Percentiles rank a stretch among this genome's conserved stretches.
phyloP scores from a whole-genome alignment of 2,888 invertebrate species.

The Biston betularia region DNA sequence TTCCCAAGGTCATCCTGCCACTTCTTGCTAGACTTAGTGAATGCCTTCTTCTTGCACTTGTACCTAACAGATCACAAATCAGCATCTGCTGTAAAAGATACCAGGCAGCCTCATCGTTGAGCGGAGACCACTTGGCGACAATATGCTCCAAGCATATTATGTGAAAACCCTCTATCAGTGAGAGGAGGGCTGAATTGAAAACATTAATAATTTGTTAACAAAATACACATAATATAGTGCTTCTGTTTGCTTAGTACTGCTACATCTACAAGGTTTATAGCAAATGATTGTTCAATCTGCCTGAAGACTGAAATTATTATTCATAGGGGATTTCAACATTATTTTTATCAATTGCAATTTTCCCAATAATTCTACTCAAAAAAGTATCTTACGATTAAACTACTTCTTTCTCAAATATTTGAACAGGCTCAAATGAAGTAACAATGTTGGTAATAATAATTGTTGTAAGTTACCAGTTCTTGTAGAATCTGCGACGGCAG shows the following conservation, averaged over 20 bases:
- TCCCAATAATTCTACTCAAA: too few species aligned
- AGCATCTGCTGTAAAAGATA: conserved; percentile 78
- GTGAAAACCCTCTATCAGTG: conserved; percentile 88
- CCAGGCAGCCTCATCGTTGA: conserved; percentile 90
- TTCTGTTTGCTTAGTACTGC: too few species aligned
- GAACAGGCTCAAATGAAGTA: not conserved
- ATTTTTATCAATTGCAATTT: too few species aligned
- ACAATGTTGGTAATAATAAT: too few species aligned
- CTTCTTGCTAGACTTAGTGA: conserved; percentile 98
- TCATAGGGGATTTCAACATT: too few species aligned
- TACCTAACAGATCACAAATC: conserved; percentile 90
- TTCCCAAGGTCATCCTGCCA: conserved; percentile 99
- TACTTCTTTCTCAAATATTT: too few species aligned
- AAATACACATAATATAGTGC: not conserved
- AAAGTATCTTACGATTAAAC: too few species aligned
- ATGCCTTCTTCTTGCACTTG: conserved; percentile 99
- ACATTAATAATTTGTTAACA: conserved; percentile 57
- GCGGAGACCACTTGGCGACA: conserved; percentile 87
- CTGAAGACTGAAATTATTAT: too few species aligned
- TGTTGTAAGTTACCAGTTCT: conserved; percentile 95
- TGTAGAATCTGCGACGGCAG: conserved; percentile 99
- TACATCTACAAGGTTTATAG: too few species aligned
- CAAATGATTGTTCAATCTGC: too few species aligned
- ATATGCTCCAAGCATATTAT: conserved; percentile 64
- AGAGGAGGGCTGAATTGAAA: conserved; percentile 88